Base-by-base conservation (phyloP, 1,140 invertebrate genomes). In the Epicauta chinensis region DNA sequence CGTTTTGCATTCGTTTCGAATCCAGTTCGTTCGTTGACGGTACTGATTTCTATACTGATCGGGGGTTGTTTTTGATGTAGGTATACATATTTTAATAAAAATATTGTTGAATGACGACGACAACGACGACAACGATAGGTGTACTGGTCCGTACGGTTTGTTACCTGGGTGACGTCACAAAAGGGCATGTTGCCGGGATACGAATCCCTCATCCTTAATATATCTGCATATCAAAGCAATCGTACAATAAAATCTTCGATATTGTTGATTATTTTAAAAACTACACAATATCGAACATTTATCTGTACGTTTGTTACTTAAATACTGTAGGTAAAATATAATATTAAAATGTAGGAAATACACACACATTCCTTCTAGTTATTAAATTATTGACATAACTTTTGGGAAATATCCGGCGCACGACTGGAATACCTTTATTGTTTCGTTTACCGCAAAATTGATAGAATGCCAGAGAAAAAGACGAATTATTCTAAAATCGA, bases 151-250 rank as follows among this genome's bases (percentile, higher is more conserved):
- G 53, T 51, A 53, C 51, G 51, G 55, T 58, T n/a, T 23, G 64
- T 63, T 63, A 64, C 64, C 64, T 64, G 61, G 64, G 64, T 62
- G 60, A 66, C 59, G 60, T 63, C 58, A 63, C 60, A 63, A 57
- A 23, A 62, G 64, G 60, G 60, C 54, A 53, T 62, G 64, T 66
- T 66, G 64, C 64, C 57, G 56, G 55, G 62, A 54, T 50, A 66
- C 64, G 58, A 60, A 60, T 64, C 60, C 61, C 58, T 61, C 50
- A 56, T 62, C 56, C 56, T 60, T 53, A 43, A 44, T 37, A 23
- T 55, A 60, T 62, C 58, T 58, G 60, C 60, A 62, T 63, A 65
- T 64, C 62, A 62, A 62, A 58, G 59, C 55, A 53, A 53, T 62
- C 57, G 57, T 53, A 57, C 64, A 63, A 53, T n/a, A 45, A 58